A percentile compares a stretch with the other conserved stretches of the same genome.
Conservation (phyloP, 2,797 vertebrate species). For the Phyllotis vaccarum region DNA sequence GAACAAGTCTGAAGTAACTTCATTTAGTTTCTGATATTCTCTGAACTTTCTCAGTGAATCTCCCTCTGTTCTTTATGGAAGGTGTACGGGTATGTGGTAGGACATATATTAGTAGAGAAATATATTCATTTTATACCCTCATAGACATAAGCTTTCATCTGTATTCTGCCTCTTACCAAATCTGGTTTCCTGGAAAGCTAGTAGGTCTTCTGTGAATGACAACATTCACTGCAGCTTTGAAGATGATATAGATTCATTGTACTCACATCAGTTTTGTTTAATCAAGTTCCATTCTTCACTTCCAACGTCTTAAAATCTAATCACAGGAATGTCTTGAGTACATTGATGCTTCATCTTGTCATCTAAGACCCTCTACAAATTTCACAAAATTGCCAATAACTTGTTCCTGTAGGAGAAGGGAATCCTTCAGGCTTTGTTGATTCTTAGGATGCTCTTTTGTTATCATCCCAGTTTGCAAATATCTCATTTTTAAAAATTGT, state of each 20-base stretch:
- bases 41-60: not conserved
- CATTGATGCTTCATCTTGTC: constrained; percentile 45
- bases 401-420: constrained; percentile 37
- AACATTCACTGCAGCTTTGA: not conserved
- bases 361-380: constrained; percentile 17
- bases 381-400: constrained; percentile 38
- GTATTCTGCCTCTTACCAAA: not conserved
- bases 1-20: not conserved
- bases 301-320: constrained; percentile 36
- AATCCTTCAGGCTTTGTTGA: constrained; percentile 13
- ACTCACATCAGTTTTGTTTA: not conserved
- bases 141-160: not conserved
- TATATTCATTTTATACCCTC: not conserved
- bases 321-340: constrained; percentile 45
- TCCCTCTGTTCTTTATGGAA: not conserved
- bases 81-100: not conserved
- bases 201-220: constrained; percentile 5
- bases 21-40: not conserved
- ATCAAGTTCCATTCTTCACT: not conserved
- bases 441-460: constrained; percentile 2
- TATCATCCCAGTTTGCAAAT: not conserved
- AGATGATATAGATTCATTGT: constrained; percentile 33
- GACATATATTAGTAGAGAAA: not conserved
- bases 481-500: constrained; percentile 37
- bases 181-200: not conserved